Conservation (phyloP, 2,888 invertebrate genomes). For the Tholera decimalis region DNA sequence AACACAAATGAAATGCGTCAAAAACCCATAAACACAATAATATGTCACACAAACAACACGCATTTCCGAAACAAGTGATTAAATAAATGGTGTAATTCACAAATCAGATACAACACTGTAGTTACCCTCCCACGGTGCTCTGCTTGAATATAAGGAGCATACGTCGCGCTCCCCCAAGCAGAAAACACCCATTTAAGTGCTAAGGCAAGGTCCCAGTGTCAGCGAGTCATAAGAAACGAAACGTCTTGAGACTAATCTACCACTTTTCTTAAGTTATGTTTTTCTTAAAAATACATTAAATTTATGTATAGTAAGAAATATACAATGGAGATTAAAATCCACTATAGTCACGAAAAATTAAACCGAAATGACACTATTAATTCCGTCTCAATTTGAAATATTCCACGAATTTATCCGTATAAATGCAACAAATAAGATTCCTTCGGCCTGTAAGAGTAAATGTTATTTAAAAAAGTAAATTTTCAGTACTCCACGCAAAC, state of each 20-base stretch:
- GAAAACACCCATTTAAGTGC: slow-evolving; percentile 84
- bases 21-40: neutral
- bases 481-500: slow-evolving; percentile 37
- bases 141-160: slow-evolving; percentile 79
- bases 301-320: neutral
- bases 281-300: too few relatives aligned
- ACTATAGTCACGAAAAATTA: neutral
- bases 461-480: slow-evolving; percentile 41
- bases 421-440: slow-evolving; percentile 23
- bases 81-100: slow-evolving; percentile 57
- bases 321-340: neutral
- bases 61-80: slow-evolving; percentile 42
- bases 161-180: slow-evolving; percentile 83
- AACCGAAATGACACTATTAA: neutral
- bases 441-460: slow-evolving; percentile 14
- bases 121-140: slow-evolving; percentile 75
- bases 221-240: slow-evolving; percentile 47
- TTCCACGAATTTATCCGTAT: neutral
- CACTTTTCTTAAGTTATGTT: neutral
- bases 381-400: neutral
- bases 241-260: slow-evolving; percentile 14
- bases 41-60: neutral
- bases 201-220: slow-evolving; percentile 61
- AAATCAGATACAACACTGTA: slow-evolving; percentile 54
- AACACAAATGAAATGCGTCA: neutral